phyloP scores from a whole-genome alignment of 2,888 invertebrate genomes.

The Epiperipatus broadwayi region DNA sequence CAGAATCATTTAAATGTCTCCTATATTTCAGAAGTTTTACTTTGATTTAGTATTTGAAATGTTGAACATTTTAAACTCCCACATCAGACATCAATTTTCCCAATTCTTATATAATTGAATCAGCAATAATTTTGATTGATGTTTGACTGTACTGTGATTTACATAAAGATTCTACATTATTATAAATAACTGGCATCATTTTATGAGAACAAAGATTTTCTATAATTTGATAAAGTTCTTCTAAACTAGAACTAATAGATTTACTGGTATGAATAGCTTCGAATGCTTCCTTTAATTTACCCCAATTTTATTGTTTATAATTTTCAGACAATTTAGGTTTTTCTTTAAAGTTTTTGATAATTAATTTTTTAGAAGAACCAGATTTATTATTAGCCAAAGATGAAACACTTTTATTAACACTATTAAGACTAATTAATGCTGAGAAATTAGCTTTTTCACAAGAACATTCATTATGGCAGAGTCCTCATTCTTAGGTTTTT shows the following conservation, averaged over 20 bases:
- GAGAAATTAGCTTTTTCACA: no score
- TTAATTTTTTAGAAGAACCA: no score
- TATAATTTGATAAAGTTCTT: conserved; percentile 88
- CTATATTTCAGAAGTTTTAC: no score
- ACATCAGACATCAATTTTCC: no score
- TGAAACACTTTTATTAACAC: conserved; percentile 24
- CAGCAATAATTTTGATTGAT: no score
- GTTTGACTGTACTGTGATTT: conserved; percentile 64
- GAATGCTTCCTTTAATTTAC: conserved; percentile 77
- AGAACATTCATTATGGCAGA: conserved; percentile 13
- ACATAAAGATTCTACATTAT: conserved; percentile 45
- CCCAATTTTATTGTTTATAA: conserved; percentile 84
- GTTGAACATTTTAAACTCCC: no score
- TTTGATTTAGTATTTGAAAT: no score
- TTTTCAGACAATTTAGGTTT: conserved; percentile 49
- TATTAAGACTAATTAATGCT: conserved; percentile 24
- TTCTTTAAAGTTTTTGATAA: conserved; percentile 58
- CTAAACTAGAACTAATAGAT: conserved; percentile 74
- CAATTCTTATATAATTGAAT: no score
- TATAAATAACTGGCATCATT: conserved; percentile 78
- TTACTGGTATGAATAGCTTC: conserved; percentile 84
- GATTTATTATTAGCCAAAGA: not conserved
- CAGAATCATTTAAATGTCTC: no score
- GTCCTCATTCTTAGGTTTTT: conserved; percentile 8
- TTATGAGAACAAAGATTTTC: conserved; percentile 97